A percentile compares a stretch with the other conserved stretches of the same genome.
These are phyloP conservation scores for Morbakka virulenta DNA, from an alignment of 30 jellyfish, hydroid and myxozoan species.

Conservation along the genomic window DNA sequence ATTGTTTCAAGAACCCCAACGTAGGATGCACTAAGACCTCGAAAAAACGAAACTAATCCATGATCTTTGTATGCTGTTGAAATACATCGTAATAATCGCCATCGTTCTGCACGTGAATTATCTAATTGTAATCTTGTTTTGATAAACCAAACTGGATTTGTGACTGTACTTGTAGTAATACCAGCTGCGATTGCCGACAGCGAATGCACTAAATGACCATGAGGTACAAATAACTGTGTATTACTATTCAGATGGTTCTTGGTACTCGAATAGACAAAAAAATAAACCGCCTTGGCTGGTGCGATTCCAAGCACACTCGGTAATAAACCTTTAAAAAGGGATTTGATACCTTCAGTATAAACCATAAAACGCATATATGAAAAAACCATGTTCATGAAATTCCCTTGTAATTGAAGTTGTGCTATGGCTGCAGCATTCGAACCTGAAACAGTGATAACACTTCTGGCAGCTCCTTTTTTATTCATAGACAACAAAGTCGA, in stretches of 20 bases:
- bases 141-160: conserved; percentile 91
- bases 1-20: conserved; percentile 81
- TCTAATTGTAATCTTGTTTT: conserved; percentile 90
- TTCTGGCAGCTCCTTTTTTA: neutral
- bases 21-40: conserved; percentile 91
- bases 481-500: conserved; percentile 43
- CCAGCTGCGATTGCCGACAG: conserved; percentile 91
- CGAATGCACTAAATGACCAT: conserved; percentile 67
- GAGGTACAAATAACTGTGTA: conserved; percentile 45
- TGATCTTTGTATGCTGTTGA: conserved; percentile 48
- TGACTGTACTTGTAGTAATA: conserved; percentile 74
- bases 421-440: conserved; percentile 7
- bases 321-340: conserved; percentile 75
- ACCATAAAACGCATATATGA: conserved; percentile 83
- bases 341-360: conserved; percentile 71
- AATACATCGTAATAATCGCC: conserved; percentile 29
- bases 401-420: no score
- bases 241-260: conserved; percentile 49
- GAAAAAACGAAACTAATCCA: conserved; percentile 70
- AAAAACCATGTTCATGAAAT: no score
- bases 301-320: conserved; percentile 86
- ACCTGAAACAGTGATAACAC: conserved; percentile 16
- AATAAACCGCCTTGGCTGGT: conserved; percentile 85
- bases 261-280: conserved; percentile 73
- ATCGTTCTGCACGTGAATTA: conserved; percentile 13